A percentile compares a stretch with the other conserved stretches of the same genome.
Evolutionary conservation across 1,140 invertebrate species (phyloP).

Genomic region (Heliconius hewitsoni): DNA sequence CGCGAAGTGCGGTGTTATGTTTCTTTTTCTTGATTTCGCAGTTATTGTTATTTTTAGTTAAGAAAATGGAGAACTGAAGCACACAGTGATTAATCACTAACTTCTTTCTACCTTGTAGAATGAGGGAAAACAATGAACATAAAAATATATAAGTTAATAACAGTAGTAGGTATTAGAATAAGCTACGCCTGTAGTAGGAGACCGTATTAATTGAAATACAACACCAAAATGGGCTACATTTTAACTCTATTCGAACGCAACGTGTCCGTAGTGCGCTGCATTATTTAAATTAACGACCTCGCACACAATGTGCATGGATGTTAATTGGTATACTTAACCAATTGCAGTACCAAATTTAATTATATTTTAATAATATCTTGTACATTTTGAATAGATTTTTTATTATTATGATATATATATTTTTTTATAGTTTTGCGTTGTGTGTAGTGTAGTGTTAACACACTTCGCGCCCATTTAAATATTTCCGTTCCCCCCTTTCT

Average conservation of each 20-base stretch:
- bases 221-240: not conserved
- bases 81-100: not conserved
- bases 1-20: too few species aligned
- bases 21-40: too few species aligned
- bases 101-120: not conserved
- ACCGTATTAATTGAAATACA: not conserved
- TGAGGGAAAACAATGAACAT: too few species aligned
- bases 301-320: not conserved
- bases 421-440: too few species aligned
- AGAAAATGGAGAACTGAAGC: not conserved
- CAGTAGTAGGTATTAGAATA: not conserved
- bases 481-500: too few species aligned
- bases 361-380: not conserved
- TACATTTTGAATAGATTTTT: not conserved
- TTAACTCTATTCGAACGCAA: not conserved
- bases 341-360: not conserved
- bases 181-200: not conserved
- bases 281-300: not conserved
- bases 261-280: not conserved
- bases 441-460: too few species aligned
- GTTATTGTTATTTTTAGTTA: not conserved
- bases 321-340: constrained; percentile 1
- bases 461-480: too few species aligned
- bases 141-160: too few species aligned
- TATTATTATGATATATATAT: too few species aligned